Conservation (phyloP, 2,113 vertebrate species). For the Aptenodytes forsteri region DNA sequence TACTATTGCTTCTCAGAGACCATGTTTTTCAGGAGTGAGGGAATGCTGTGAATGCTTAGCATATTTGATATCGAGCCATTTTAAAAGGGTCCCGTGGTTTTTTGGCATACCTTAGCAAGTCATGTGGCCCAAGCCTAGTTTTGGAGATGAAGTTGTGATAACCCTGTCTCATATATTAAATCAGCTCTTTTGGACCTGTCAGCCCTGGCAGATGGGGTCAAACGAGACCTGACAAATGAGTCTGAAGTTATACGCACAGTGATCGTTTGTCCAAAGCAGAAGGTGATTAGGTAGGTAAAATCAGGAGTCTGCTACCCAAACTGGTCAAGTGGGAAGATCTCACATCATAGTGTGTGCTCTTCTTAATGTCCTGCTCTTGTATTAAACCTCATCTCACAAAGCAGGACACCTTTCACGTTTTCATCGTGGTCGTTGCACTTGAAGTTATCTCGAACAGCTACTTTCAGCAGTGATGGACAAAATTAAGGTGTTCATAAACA, state of each 20-base stretch:
- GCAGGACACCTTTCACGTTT: neutral
- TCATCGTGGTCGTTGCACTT: neutral
- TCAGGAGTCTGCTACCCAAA: neutral
- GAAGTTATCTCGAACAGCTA: neutral
- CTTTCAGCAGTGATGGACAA: neutral
- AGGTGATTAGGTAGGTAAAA: neutral
- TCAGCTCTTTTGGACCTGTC: neutral
- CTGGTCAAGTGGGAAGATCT: neutral
- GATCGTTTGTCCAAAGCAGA: neutral
- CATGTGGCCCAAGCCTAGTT: neutral
- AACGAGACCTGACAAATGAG: neutral
- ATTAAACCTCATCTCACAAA: neutral
- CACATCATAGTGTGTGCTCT: neutral
- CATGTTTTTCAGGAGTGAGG: neutral
- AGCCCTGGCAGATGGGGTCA: neutral
- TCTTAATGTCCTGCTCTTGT: neutral
- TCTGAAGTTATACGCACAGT: neutral
- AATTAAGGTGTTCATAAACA: neutral
- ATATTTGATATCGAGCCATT: neutral
- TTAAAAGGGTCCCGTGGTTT: neutral
- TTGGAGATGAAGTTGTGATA: conserved; percentile 24
- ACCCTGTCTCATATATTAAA: neutral
- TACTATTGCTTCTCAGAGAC: neutral
- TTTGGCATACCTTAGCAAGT: neutral
- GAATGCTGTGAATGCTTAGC: neutral